These are phyloP conservation scores for Gymnosoma rotundatum DNA, from an alignment of 2,888 invertebrate genomes.

Conservation along the genomic window DNA sequence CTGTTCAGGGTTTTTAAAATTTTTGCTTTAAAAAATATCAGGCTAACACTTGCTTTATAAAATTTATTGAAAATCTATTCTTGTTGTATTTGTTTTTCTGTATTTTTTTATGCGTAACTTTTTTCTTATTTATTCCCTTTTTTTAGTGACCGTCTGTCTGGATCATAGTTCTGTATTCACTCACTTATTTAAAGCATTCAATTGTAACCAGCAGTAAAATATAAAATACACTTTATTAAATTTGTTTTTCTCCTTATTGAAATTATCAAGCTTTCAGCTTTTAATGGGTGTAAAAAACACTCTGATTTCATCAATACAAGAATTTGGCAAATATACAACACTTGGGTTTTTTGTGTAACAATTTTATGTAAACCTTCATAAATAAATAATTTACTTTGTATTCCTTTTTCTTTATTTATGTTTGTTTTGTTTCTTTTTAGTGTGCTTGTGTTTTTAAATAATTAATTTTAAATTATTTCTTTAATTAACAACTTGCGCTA, in stretches of 20 bases:
- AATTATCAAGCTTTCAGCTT: constrained; percentile 12
- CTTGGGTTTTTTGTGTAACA: constrained; percentile 55
- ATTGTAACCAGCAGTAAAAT: constrained; percentile 24
- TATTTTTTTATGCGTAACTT: constrained; percentile 8
- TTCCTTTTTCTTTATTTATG: constrained; percentile 67
- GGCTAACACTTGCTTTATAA: constrained; percentile 57
- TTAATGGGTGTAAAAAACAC: constrained; percentile 38
- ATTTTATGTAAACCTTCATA: constrained; percentile 64
- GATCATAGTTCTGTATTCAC: constrained; percentile 33
- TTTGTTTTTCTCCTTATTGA: constrained; percentile 16
- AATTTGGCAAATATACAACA: constrained; percentile 65
- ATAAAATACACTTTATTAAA: constrained; percentile 25
- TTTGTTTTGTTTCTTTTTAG: constrained; percentile 35
- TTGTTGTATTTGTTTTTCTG: constrained; percentile 29
- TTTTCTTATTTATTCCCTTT: constrained; percentile 19
- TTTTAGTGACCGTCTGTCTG: constrained; percentile 48
- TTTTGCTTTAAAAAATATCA: constrained; percentile 55
- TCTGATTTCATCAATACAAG: constrained; percentile 24
- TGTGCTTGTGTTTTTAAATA: constrained; percentile 64
- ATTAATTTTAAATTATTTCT: constrained; percentile 59
- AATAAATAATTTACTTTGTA: constrained; percentile 69
- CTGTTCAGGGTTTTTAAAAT: constrained; percentile 35
- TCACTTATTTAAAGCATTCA: constrained; percentile 23
- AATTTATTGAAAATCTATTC: constrained; percentile 11
- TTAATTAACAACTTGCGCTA: constrained; percentile 71